phyloP scores from a whole-genome alignment of 1,140 invertebrate genomes.

The Meteorus sp. region DNA sequence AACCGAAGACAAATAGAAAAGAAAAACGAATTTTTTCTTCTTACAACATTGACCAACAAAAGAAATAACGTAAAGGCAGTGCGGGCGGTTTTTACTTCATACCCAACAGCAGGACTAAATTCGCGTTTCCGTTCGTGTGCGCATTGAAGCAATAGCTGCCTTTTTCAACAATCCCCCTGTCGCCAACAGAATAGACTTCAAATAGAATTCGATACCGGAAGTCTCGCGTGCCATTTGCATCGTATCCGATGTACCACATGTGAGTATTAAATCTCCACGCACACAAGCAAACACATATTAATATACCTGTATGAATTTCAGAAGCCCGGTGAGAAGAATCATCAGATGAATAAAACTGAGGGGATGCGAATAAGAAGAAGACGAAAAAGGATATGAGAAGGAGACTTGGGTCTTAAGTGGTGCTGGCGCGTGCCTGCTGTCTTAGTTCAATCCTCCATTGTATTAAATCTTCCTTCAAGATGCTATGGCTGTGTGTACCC shows the following conservation, averaged over 20 bases:
- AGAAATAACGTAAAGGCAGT: too few species aligned
- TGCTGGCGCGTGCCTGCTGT: constrained; percentile 51
- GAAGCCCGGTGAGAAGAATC: constrained; percentile 40
- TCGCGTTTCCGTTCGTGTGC: constrained; percentile 37
- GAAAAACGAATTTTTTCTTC: too few species aligned
- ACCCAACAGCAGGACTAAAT: constrained; percentile 21
- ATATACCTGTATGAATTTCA: too few species aligned
- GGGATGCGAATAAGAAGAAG: constrained; percentile 1
- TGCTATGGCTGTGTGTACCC: background rate
- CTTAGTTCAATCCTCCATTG: constrained; percentile 20
- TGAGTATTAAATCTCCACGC: constrained; percentile 3
- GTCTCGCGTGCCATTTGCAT: constrained; percentile 56
- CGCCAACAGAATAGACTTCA: constrained; percentile 33
- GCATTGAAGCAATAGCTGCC: background rate
- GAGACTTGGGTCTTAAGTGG: constrained; percentile 41
- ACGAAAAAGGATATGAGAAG: constrained; percentile 9
- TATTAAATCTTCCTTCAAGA: background rate
- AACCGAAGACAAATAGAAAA: too few species aligned
- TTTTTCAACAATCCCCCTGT: background rate
- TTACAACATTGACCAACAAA: background rate
- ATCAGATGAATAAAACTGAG: constrained; percentile 41
- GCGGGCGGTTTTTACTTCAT: too few species aligned
- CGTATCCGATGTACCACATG: constrained; percentile 39
- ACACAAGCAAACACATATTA: background rate
- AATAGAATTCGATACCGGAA: constrained; percentile 50